phyloP scores from a whole-genome alignment of 92 coral and sea anemone genomes.

The Phymanthus crucifer region DNA sequence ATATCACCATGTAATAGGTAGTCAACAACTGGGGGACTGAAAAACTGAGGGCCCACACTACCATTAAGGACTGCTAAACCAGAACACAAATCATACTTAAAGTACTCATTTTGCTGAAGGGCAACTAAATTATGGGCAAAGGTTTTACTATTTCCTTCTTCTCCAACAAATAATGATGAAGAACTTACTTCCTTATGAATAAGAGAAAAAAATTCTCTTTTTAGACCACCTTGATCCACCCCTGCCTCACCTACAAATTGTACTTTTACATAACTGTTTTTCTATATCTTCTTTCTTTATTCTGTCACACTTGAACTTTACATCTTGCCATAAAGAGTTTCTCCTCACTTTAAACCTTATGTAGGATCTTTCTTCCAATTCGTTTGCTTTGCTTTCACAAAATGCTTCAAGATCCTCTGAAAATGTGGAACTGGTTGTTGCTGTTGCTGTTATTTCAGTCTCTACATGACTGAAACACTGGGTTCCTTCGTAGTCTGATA shows the following conservation, averaged over 20 bases:
- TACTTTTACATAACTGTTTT: conserved; percentile 41
- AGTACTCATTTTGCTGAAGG: conserved; percentile 48
- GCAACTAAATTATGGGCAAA: conserved; percentile 62
- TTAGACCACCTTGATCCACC: conserved; percentile 41
- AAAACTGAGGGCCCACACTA: conserved; percentile 65
- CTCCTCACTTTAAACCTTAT: conserved; percentile 50
- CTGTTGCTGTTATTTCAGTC: conserved; percentile 36
- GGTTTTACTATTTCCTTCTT: conserved; percentile 40
- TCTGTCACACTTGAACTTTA: conserved; percentile 51
- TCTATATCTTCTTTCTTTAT: conserved; percentile 30
- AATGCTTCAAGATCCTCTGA: conserved; percentile 37
- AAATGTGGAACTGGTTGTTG: conserved; percentile 30
- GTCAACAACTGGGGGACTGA: conserved; percentile 56
- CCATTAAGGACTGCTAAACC: conserved; percentile 63
- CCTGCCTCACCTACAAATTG: conserved; percentile 60
- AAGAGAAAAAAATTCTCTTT: conserved; percentile 46
- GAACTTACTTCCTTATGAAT: conserved; percentile 28
- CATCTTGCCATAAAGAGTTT: conserved; percentile 52
- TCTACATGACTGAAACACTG: conserved; percentile 21
- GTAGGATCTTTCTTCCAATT: conserved; percentile 37
- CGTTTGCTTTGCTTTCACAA: conserved; percentile 29
- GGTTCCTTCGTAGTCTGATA: conserved; percentile 37
- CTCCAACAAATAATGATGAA: conserved; percentile 32
- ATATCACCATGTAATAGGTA: conserved; percentile 47
- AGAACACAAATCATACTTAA: conserved; percentile 55